Conservation (phyloP, 2,113 vertebrate species). For the Lates calcarifer region DNA sequence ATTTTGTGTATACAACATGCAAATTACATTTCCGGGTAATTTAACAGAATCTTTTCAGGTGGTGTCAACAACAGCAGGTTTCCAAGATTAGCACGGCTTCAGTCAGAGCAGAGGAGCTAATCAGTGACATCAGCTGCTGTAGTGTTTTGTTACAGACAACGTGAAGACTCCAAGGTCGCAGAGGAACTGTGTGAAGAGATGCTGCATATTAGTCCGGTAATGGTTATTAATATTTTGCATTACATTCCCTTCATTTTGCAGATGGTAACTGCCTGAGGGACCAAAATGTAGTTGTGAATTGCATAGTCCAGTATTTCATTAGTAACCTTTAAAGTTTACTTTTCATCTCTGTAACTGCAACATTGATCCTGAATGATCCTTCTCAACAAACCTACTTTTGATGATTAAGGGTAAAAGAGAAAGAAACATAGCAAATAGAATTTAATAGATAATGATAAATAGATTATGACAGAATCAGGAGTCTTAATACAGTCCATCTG, state of each 20-base stretch:
- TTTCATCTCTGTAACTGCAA: neutral
- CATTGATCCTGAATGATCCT: neutral
- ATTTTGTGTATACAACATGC: neutral
- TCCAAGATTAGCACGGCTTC: neutral
- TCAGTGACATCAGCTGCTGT: neutral
- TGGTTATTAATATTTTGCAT: neutral
- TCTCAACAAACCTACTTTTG: neutral
- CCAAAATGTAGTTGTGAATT: neutral
- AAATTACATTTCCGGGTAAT: neutral
- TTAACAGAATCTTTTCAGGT: neutral
- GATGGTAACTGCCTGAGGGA: too few relatives aligned
- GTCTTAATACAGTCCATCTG: too few relatives aligned
- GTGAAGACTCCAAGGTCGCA: neutral
- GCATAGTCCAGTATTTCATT: neutral
- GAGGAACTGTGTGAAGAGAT: neutral
- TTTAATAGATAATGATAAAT: too few relatives aligned
- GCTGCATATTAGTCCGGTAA: neutral
- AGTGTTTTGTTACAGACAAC: conserved; percentile 1
- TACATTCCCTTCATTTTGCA: neutral
- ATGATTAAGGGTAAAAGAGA: neutral
- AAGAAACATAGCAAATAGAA: neutral
- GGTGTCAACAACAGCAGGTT: neutral
- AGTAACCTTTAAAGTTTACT: neutral
- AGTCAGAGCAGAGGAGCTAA: neutral
- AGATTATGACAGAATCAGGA: neutral